Conservation (phyloP, 2,113 vertebrate species). For the Octodon degus region DNA sequence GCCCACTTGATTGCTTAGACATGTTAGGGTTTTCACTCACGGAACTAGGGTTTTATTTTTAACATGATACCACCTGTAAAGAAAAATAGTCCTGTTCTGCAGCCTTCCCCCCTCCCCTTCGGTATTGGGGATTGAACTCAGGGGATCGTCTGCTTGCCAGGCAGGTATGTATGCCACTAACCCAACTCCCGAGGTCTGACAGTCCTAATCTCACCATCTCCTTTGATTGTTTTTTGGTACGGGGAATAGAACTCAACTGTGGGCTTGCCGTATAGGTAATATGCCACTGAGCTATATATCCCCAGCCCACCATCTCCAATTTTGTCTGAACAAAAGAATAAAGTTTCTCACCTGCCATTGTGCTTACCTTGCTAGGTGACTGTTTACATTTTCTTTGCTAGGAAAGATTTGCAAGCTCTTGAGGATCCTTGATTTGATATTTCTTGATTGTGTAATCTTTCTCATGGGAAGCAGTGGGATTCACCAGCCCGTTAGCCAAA, state of each 20-base stretch:
- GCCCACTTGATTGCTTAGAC: not conserved
- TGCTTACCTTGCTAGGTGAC: not conserved
- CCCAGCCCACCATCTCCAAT: not conserved
- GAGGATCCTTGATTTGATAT: not conserved
- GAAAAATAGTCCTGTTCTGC: not conserved
- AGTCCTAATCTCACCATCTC: not conserved
- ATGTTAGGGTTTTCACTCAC: conserved; percentile 37
- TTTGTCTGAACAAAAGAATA: conserved; percentile 19
- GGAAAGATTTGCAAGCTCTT: conserved; percentile 17
- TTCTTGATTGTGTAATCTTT: not conserved
- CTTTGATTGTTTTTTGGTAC: not conserved
- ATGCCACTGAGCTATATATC: no score
- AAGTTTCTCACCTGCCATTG: not conserved
- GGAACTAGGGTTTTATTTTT: not conserved
- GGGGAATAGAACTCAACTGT: no score
- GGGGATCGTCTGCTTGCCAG: no score
- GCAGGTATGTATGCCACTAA: no score
- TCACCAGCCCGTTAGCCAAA: not conserved
- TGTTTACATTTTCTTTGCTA: conserved; percentile 26
- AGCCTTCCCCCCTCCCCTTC: not conserved
- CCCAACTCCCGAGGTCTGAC: not conserved
- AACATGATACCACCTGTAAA: not conserved
- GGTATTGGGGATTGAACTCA: no score
- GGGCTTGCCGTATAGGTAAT: no score
- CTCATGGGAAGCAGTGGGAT: not conserved